These are phyloP conservation scores for Tinamus guttatus DNA, from an alignment of 2,113 vertebrate species.

Conservation along the genomic window DNA sequence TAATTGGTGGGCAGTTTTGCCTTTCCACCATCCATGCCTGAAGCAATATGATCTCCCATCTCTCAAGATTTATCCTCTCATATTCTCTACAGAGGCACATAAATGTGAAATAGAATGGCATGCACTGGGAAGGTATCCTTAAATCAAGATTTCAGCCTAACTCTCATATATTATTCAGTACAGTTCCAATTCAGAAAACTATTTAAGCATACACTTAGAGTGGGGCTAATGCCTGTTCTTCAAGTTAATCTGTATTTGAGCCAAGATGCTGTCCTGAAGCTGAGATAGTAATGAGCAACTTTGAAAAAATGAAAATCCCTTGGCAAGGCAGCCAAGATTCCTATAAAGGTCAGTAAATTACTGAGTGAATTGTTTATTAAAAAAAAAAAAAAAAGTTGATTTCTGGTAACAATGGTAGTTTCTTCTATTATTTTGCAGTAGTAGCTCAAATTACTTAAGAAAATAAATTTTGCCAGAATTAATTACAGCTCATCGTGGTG, in stretches of 20 bases:
- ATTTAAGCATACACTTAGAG: not conserved
- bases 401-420: not conserved
- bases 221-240: not conserved
- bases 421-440: not conserved
- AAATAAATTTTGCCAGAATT: not conserved
- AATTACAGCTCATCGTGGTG: slow-evolving; percentile 6
- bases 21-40: not conserved
- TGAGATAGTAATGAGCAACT: not conserved
- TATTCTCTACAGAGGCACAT: not conserved
- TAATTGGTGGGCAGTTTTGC: not conserved
- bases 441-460: not conserved
- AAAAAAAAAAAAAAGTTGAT: not conserved
- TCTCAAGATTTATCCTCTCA: not conserved
- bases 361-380: not conserved
- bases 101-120: not conserved
- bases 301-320: not conserved
- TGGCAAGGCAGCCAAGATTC: not conserved
- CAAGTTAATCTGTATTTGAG: not conserved
- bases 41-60: not conserved
- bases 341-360: not conserved
- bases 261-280: not conserved
- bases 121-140: not conserved
- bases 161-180: not conserved
- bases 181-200: not conserved
- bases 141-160: not conserved